Percentiles rank a stretch among this genome's conserved stretches.
phyloP scores from a whole-genome alignment of 2,113 vertebrate species.

The Eclectus roratus region DNA sequence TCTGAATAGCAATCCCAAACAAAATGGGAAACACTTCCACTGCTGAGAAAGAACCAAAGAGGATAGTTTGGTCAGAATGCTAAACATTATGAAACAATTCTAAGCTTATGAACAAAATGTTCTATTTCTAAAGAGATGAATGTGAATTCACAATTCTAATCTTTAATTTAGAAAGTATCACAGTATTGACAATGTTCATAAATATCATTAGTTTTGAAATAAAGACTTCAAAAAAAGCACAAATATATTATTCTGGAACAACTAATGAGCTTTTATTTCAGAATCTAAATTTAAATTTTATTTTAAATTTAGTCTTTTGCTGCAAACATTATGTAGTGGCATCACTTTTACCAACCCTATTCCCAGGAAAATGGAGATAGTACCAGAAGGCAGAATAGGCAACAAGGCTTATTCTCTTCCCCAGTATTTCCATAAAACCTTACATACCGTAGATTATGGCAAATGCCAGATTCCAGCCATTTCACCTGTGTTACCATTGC shows the following conservation, averaged over 20 bases:
- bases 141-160: background rate
- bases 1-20: background rate
- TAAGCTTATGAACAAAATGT: background rate
- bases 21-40: background rate
- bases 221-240: background rate
- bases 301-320: background rate
- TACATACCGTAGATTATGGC: background rate
- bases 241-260: background rate
- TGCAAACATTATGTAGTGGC: background rate
- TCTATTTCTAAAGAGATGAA: background rate
- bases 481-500: background rate
- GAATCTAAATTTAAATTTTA: background rate
- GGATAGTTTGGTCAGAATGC: background rate
- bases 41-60: background rate
- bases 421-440: background rate
- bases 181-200: background rate
- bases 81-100: background rate
- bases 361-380: background rate
- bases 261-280: background rate
- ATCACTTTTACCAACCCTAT: background rate
- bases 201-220: background rate
- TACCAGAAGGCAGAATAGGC: background rate
- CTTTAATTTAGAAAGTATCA: background rate
- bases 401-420: background rate
- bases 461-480: background rate